A percentile compares a stretch with the other conserved stretches of the same genome.
Evolutionary conservation across 53 echinoderm and acorn worm genomes (phyloP).

Genomic region (Temnopleurus reevesii): DNA sequence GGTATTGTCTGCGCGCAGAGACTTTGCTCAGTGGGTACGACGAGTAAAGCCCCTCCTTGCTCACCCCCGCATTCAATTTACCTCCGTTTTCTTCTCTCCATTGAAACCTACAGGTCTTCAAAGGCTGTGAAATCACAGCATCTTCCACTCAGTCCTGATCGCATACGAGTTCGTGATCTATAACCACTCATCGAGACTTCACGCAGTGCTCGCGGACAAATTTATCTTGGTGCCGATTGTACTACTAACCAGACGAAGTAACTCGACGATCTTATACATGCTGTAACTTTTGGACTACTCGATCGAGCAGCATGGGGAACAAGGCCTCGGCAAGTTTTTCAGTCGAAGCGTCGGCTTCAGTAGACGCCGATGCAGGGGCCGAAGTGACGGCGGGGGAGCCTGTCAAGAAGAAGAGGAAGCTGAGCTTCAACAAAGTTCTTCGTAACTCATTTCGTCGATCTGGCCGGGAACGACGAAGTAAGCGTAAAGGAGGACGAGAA

Average conservation of each 20-base stretch:
- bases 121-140: conserved; percentile 45
- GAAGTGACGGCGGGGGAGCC: conserved; percentile 72
- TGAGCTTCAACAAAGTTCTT: conserved; percentile 87
- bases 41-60: conserved; percentile 25
- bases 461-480: conserved; percentile 68
- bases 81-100: neutral
- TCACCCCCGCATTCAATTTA: conserved; percentile 28
- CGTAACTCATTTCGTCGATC: conserved; percentile 82
- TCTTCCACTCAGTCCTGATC: conserved; percentile 49
- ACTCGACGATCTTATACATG: conserved; percentile 43
- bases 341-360: conserved; percentile 85
- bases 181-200: neutral
- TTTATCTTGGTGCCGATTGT: neutral
- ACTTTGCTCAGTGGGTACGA: conserved; percentile 29
- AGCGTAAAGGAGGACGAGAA: conserved; percentile 63
- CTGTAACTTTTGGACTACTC: conserved; percentile 47
- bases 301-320: conserved; percentile 77
- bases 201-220: conserved; percentile 15
- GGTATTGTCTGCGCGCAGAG: conserved; percentile 54
- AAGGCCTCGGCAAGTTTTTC: conserved; percentile 74
- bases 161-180: neutral
- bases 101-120: conserved; percentile 40
- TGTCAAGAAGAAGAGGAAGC: conserved; percentile 81
- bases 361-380: conserved; percentile 55
- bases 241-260: conserved; percentile 33